These are phyloP conservation scores for Synodontis membranacea DNA, from an alignment of 2,113 vertebrate species.

Conservation along the genomic window DNA sequence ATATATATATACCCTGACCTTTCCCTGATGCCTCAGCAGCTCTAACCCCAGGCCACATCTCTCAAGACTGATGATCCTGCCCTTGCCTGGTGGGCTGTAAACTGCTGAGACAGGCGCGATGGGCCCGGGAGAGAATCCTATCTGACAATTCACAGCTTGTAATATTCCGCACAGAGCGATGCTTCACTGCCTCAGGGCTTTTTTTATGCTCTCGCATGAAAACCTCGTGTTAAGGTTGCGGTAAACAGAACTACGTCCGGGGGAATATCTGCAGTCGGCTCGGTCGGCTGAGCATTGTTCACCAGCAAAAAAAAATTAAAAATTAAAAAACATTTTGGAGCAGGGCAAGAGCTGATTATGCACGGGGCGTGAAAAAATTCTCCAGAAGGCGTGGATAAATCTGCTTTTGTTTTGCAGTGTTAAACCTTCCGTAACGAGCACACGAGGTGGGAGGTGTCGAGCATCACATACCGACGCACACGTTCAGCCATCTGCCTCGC, in stretches of 20 bases:
- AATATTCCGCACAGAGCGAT: constrained; percentile 53
- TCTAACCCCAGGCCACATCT: constrained; percentile 46
- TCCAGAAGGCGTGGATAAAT: background rate
- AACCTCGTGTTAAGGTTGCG: constrained; percentile 15
- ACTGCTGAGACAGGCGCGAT: constrained; percentile 73
- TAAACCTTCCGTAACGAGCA: constrained; percentile 9
- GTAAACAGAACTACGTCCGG: constrained; percentile 3
- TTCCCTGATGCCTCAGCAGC: constrained; percentile 59
- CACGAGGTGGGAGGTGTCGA: constrained; percentile 17
- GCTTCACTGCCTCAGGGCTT: constrained; percentile 10
- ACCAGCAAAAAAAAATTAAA: background rate
- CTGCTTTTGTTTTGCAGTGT: background rate
- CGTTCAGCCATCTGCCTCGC: constrained; percentile 8
- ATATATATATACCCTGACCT: constrained; percentile 57
- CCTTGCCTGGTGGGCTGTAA: constrained; percentile 67
- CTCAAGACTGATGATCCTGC: constrained; percentile 61
- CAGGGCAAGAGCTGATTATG: background rate
- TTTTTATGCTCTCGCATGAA: background rate
- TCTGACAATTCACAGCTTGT: constrained; percentile 70
- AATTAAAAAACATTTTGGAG: background rate
- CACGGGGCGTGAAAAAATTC: background rate
- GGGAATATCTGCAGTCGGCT: background rate
- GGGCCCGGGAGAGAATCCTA: constrained; percentile 67
- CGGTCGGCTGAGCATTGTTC: background rate
- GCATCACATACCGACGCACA: background rate